These are phyloP conservation scores for Furcula furcula DNA, from an alignment of 2,888 invertebrate species.

Conservation along the genomic window DNA sequence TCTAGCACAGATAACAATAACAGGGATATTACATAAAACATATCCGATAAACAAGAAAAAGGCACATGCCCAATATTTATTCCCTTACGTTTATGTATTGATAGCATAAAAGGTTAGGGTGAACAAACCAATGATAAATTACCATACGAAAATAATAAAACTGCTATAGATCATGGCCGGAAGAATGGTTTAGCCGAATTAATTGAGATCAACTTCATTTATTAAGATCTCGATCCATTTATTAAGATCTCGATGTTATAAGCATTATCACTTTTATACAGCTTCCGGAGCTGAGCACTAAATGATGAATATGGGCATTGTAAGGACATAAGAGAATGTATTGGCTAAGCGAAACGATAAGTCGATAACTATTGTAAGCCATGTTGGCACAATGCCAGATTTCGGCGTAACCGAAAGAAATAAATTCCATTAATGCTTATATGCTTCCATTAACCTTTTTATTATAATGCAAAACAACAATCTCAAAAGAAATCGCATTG, in stretches of 20 bases:
- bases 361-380: not conserved
- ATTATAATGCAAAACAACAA: too few species aligned
- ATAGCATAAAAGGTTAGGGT: not conserved
- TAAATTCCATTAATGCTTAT: too few species aligned
- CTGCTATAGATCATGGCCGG: not conserved
- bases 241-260: constrained; percentile 4
- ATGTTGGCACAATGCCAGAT: not conserved
- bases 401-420: too few species aligned
- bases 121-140: constrained; percentile 19
- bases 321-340: not conserved
- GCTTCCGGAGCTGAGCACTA: not conserved
- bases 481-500: too few species aligned
- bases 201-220: constrained; percentile 13
- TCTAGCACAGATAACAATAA: constrained; percentile 11
- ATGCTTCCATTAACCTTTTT: too few species aligned
- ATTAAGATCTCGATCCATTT: constrained; percentile 1
- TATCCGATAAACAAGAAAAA: constrained; percentile 10
- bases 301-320: not conserved
- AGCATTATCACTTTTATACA: constrained; percentile 1
- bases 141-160: constrained; percentile 17
- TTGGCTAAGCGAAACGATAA: constrained; percentile 4
- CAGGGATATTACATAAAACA: constrained; percentile 9
- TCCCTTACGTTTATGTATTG: too few species aligned
- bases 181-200: constrained; percentile 8
- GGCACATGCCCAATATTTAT: constrained; percentile 10